These are phyloP conservation scores for Neodiprion lecontei DNA, from an alignment of 1,140 invertebrate species.

Conservation along the genomic window DNA sequence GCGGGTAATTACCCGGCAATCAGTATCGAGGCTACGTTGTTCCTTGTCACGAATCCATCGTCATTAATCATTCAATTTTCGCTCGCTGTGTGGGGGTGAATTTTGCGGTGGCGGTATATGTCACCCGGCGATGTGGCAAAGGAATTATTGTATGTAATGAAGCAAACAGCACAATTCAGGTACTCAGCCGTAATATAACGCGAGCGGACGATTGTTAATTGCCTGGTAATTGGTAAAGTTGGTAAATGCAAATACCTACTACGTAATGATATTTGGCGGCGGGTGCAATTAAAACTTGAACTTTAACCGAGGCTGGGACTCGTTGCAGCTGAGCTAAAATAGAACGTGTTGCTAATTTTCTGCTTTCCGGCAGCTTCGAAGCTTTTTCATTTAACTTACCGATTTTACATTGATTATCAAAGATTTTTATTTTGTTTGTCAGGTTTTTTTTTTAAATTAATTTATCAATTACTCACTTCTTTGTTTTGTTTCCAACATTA, in stretches of 20 bases:
- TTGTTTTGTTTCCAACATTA: no score
- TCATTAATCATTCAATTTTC: no score
- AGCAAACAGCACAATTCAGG: background rate
- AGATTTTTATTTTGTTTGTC: no score
- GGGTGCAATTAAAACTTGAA: background rate
- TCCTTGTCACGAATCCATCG: no score
- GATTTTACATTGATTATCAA: background rate
- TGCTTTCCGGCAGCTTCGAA: no score
- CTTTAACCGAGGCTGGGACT: background rate
- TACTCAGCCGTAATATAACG: no score
- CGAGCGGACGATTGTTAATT: slow-evolving; percentile 1
- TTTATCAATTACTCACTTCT: no score
- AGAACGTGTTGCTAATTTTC: no score
- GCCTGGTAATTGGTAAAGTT: background rate
- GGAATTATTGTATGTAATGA: background rate
- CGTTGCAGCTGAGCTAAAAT: no score
- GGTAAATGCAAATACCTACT: slow-evolving; percentile 2
- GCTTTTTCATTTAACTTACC: background rate
- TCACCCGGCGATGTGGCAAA: background rate
- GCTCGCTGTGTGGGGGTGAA: background rate
- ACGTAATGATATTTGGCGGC: background rate
- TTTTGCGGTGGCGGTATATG: background rate
- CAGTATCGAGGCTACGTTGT: no score
- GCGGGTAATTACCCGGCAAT: no score
- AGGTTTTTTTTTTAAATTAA: no score